These are phyloP conservation scores for Sterna hirundo DNA, from an alignment of 2,113 vertebrate genomes.

Conservation along the genomic window DNA sequence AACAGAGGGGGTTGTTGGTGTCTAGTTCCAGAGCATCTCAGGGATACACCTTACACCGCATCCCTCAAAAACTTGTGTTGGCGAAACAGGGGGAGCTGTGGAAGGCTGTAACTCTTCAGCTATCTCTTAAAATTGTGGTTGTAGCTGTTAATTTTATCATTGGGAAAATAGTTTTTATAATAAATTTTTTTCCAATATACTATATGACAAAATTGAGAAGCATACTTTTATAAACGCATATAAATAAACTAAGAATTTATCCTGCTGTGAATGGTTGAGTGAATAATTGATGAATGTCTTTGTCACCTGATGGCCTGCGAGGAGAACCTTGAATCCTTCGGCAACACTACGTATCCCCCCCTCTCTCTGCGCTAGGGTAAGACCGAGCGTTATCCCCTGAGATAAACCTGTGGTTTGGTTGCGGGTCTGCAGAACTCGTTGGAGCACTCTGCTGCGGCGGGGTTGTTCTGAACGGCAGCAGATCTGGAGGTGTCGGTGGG, in stretches of 20 bases:
- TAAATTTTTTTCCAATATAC: not conserved
- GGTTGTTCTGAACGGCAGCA: too few relatives aligned
- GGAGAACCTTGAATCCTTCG: not conserved
- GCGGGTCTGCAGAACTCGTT: not conserved
- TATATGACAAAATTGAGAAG: not conserved
- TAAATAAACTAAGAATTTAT: not conserved
- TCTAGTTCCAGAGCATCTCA: not conserved
- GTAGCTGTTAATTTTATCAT: not conserved
- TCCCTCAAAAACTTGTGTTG: not conserved
- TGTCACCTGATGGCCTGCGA: not conserved
- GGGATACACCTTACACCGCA: rapidly evolving
- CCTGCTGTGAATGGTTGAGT: not conserved
- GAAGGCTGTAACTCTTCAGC: not conserved
- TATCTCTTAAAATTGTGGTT: not conserved
- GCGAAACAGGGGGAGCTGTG: not conserved
- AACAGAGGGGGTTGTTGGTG: rapidly evolving
- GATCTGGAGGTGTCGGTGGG: rapidly evolving
- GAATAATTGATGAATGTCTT: not conserved
- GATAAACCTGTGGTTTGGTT: not conserved
- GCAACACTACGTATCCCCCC: not conserved
- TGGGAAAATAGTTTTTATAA: not conserved
- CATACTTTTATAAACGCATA: not conserved
- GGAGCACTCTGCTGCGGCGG: not conserved
- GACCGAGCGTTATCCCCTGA: not conserved
- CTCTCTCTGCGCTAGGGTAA: not conserved